Evolutionary conservation across 2,797 vertebrate species (phyloP).

Genomic region (Galaxias olidus): DNA sequence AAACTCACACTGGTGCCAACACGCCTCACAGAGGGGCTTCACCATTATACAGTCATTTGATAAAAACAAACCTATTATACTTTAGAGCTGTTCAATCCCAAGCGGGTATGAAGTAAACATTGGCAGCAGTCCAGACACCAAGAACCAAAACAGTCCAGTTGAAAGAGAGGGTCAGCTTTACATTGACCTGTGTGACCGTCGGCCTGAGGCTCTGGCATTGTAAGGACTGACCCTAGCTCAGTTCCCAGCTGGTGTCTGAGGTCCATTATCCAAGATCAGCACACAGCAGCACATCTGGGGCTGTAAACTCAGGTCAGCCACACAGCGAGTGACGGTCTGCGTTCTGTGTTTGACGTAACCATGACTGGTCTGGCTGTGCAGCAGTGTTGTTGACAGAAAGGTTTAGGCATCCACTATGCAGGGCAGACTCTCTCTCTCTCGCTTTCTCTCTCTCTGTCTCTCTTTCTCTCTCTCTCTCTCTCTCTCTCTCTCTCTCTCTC

Average conservation of each 20-base stretch:
- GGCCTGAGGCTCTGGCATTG: constrained; percentile 49
- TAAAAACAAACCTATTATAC: no score
- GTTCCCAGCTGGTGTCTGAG: constrained; percentile 57
- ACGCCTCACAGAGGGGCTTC: no score
- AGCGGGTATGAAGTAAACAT: neutral
- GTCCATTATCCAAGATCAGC: constrained; percentile 53
- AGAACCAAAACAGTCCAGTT: constrained; percentile 12
- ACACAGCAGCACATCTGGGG: constrained; percentile 49
- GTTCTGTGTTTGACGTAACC: constrained; percentile 45
- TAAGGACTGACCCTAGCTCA: constrained; percentile 38
- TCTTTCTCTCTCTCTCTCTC: no score
- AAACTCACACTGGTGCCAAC: no score
- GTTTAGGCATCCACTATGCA: constrained; percentile 15
- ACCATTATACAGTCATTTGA: no score
- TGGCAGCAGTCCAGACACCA: neutral
- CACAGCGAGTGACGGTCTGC: constrained; percentile 47
- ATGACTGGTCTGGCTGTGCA: constrained; percentile 35
- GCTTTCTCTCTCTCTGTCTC: no score
- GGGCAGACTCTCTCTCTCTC: neutral
- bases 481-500: no score
- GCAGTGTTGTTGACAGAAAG: constrained; percentile 16
- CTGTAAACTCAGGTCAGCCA: constrained; percentile 56
- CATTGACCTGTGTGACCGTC: constrained; percentile 25
- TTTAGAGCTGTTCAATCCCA: neutral
- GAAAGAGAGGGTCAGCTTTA: constrained; percentile 31